Conservation (phyloP, 2,113 vertebrate genomes). For the Pygoscelis antarcticus region DNA sequence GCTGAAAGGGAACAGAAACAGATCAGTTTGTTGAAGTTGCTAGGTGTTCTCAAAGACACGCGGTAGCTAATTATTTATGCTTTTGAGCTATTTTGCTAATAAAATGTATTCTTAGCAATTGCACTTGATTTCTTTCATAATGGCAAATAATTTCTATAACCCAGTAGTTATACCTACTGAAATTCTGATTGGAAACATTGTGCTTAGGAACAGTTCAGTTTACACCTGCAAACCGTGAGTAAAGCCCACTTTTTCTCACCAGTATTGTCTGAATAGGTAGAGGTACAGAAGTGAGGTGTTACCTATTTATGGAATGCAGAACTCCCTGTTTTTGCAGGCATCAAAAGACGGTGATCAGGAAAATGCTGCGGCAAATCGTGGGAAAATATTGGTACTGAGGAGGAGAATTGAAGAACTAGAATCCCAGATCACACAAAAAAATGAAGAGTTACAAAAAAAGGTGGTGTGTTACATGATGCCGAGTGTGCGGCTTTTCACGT, state of each 20-base stretch:
- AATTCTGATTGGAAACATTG: not conserved
- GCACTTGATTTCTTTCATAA: not conserved
- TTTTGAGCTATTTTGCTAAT: not conserved
- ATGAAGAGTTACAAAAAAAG: conserved; percentile 79
- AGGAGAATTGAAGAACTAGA: conserved; percentile 88
- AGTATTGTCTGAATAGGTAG: not conserved
- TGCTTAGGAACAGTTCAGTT: not conserved
- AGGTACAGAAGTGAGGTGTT: not conserved
- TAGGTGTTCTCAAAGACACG: not conserved
- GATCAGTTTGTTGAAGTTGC: not conserved
- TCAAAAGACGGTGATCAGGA: conserved; percentile 79
- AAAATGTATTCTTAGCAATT: not conserved
- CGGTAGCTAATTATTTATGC: not conserved
- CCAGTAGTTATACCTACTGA: not conserved
- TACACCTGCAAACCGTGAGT: not conserved
- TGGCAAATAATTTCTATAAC: not conserved
- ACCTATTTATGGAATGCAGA: not conserved
- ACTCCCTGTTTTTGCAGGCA: conserved; percentile 13
- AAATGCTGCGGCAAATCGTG: conserved; percentile 81
- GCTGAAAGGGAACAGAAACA: not conserved
- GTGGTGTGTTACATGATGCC: conserved; percentile 25
- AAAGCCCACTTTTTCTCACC: not conserved
- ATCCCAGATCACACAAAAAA: conserved; percentile 77
- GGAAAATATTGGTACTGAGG: conserved; percentile 85
- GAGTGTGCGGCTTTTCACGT: not conserved